Percentiles rank a stretch among this genome's conserved stretches.
Evolutionary conservation across 2,113 vertebrate genomes (phyloP).

Genomic region (Anolis carolinensis): DNA sequence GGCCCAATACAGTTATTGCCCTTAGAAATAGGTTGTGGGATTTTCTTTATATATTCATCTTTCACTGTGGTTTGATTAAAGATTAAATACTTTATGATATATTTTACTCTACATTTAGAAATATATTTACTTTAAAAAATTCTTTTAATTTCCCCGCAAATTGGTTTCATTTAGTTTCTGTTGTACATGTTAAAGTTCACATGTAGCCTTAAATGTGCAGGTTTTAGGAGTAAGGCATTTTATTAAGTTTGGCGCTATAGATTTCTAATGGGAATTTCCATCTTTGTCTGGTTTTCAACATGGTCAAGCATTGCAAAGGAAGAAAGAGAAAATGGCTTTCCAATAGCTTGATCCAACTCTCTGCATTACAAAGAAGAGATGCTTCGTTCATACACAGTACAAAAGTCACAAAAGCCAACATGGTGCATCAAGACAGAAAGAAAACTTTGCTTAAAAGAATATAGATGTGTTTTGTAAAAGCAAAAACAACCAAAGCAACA

Average conservation of each 20-base stretch:
- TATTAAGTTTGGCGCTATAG: slow-evolving; percentile 80
- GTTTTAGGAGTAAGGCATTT: slow-evolving; percentile 83
- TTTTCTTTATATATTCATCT: slow-evolving; percentile 66
- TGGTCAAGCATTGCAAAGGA: slow-evolving; percentile 72
- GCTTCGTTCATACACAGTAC: slow-evolving; percentile 68
- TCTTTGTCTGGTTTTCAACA: slow-evolving; percentile 67
- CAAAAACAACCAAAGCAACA: slow-evolving; percentile 73
- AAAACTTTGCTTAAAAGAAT: slow-evolving; percentile 73
- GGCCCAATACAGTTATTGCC: slow-evolving; percentile 83
- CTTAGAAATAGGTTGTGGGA: slow-evolving; percentile 72
- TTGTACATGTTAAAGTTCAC: slow-evolving; percentile 69
- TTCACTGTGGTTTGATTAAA: slow-evolving; percentile 62
- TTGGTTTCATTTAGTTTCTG: slow-evolving; percentile 52
- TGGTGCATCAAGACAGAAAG: slow-evolving; percentile 69
- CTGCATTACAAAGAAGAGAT: slow-evolving; percentile 66
- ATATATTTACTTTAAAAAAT: slow-evolving; percentile 76
- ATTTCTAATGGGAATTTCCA: slow-evolving; percentile 71
- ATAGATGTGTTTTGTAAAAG: slow-evolving; percentile 71
- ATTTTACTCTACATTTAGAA: slow-evolving; percentile 73
- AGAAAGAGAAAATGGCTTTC: slow-evolving; percentile 68
- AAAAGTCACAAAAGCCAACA: slow-evolving; percentile 79
- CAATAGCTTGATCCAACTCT: slow-evolving; percentile 65
- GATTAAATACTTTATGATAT: slow-evolving; percentile 69
- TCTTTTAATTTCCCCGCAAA: slow-evolving; percentile 54
- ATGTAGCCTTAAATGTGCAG: slow-evolving; percentile 70